phyloP scores from a whole-genome alignment of 2,797 vertebrate genomes.

The Pterois miles region DNA sequence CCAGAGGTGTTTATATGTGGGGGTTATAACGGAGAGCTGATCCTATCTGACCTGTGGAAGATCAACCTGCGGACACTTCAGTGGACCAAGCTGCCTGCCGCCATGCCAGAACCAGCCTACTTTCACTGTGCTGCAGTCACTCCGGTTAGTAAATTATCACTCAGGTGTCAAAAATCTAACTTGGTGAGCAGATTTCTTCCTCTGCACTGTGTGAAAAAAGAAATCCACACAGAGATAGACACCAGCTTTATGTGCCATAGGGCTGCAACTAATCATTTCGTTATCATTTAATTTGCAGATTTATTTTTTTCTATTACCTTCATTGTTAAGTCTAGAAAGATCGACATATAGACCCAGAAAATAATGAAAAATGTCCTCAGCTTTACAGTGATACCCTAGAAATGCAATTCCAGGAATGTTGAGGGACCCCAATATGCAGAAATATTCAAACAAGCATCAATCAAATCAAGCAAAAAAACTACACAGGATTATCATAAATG shows the following conservation, averaged over 20 bases:
- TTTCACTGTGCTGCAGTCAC: slow-evolving; percentile 98
- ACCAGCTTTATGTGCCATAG: neutral
- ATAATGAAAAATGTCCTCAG: neutral
- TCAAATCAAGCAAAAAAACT: no score
- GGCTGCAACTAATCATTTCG: neutral
- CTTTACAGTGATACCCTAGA: no score
- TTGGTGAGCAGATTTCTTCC: neutral
- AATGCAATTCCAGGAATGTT: no score
- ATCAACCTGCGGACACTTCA: slow-evolving; percentile 92
- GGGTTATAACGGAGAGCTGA: slow-evolving; percentile 95
- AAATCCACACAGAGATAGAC: accelerated
- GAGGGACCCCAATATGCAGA: no score
- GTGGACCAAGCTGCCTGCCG: slow-evolving; percentile 92
- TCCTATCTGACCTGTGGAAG: slow-evolving; percentile 96
- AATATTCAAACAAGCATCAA: no score
- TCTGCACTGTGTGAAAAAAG: neutral
- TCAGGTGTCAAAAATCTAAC: neutral
- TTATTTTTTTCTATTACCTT: neutral
- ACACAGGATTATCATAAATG: no score
- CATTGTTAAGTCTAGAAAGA: neutral
- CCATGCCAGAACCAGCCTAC: slow-evolving; percentile 96
- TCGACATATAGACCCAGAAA: no score
- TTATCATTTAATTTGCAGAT: neutral
- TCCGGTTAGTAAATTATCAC: slow-evolving; percentile 86
- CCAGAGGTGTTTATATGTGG: slow-evolving; percentile 96